Conservation (phyloP, 2,888 invertebrate genomes). For the Latheticus oryzae region DNA sequence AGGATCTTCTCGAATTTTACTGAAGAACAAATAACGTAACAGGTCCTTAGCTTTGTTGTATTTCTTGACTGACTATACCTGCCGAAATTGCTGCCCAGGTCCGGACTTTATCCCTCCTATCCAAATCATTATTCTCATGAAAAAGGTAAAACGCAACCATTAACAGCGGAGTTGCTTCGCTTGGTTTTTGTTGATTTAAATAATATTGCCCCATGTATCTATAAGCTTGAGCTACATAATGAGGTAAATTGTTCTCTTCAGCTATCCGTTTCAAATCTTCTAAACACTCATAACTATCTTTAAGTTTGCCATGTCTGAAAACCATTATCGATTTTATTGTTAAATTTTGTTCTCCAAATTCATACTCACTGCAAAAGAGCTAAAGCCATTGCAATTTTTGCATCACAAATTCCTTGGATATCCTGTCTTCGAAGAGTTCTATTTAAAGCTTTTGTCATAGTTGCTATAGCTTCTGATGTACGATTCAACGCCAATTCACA, state of each 20-base stretch:
- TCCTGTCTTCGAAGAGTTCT: constrained; percentile 63
- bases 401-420: constrained; percentile 67
- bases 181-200: constrained; percentile 55
- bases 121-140: constrained; percentile 19
- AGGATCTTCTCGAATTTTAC: no score
- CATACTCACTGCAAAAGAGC: constrained; percentile 68
- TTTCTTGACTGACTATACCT: constrained; percentile 12
- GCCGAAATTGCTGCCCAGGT: constrained; percentile 34
- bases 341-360: no score
- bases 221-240: constrained; percentile 58
- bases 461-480: constrained; percentile 67
- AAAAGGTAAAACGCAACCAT: constrained; percentile 52
- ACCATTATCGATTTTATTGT: not conserved
- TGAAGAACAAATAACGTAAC: no score
- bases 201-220: constrained; percentile 61
- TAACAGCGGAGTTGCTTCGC: constrained; percentile 56
- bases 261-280: constrained; percentile 52
- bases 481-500: constrained; percentile 68
- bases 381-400: constrained; percentile 68
- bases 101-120: constrained; percentile 20
- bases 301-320: constrained; percentile 52
- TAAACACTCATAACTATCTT: constrained; percentile 53
- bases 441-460: constrained; percentile 67
- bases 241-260: constrained; percentile 50
- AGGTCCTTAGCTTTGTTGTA: no score